phyloP scores from a whole-genome alignment of 2,797 vertebrate species.

The Acrossocheilus fasciatus region DNA sequence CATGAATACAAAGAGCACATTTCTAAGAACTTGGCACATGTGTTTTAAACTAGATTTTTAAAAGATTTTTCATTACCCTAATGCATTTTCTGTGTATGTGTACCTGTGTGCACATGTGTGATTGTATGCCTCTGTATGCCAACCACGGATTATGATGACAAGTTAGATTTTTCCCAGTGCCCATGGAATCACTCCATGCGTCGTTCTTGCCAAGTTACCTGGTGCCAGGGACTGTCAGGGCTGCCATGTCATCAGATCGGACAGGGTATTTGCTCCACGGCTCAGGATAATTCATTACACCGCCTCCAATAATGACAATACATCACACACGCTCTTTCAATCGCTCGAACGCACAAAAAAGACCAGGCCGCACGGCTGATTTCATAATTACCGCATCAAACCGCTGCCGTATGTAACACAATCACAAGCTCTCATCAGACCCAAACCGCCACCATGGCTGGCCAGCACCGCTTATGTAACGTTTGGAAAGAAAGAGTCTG shows the following conservation, averaged over 20 bases:
- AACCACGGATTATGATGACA: background rate
- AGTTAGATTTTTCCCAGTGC: slow-evolving; percentile 28
- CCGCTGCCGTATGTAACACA: slow-evolving; percentile 74
- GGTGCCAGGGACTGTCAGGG: slow-evolving; percentile 66
- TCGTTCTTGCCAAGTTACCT: slow-evolving; percentile 63
- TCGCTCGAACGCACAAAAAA: slow-evolving; percentile 54
- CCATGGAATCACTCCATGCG: background rate
- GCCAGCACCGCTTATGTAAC: slow-evolving; percentile 69
- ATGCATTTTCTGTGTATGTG: slow-evolving; percentile 40
- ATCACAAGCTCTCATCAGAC: slow-evolving; percentile 76
- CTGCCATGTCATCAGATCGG: slow-evolving; percentile 59
- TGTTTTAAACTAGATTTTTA: background rate
- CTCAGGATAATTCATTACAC: slow-evolving; percentile 69
- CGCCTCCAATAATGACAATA: slow-evolving; percentile 67
- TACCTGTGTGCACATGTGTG: slow-evolving; percentile 18
- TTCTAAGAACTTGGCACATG: background rate
- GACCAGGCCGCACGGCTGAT: slow-evolving; percentile 73
- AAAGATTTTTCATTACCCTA: slow-evolving; percentile 7
- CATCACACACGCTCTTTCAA: slow-evolving; percentile 18
- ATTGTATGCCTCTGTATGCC: background rate
- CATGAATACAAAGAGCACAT: background rate
- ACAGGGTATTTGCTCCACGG: slow-evolving; percentile 54
- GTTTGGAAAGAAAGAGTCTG: slow-evolving; percentile 65
- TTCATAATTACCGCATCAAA: slow-evolving; percentile 76
- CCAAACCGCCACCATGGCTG: slow-evolving; percentile 70